Percentiles rank a stretch among this genome's conserved stretches.
phyloP scores from a whole-genome alignment of 1,140 invertebrate genomes.

The Anoplophora glabripennis region DNA sequence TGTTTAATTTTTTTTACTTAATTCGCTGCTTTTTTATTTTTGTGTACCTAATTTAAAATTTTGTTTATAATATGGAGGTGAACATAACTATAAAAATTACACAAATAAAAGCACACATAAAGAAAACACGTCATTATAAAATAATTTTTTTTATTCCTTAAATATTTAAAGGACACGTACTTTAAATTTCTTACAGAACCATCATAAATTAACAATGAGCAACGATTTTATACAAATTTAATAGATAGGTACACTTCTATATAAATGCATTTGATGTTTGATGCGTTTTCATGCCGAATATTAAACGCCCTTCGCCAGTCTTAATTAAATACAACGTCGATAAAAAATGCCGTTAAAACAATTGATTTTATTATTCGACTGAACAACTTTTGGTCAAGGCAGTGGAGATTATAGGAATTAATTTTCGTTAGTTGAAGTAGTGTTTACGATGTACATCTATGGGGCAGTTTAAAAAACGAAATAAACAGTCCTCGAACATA shows the following conservation, averaged over 20 bases:
- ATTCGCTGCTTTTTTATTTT: too few relatives aligned
- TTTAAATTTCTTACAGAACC: too few relatives aligned
- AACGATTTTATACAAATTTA: constrained; percentile 26
- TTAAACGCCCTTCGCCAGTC: constrained; percentile 11
- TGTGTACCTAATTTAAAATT: too few relatives aligned
- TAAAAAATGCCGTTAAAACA: not conserved
- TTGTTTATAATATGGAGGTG: too few relatives aligned
- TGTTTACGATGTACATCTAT: not conserved
- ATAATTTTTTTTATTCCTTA: too few relatives aligned
- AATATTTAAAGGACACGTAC: too few relatives aligned
- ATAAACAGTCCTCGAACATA: constrained; percentile 1
- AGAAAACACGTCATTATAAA: too few relatives aligned
- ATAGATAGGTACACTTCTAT: constrained; percentile 1
- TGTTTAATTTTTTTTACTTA: too few relatives aligned
- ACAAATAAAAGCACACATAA: too few relatives aligned
- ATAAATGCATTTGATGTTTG: constrained; percentile 36
- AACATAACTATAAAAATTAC: too few relatives aligned
- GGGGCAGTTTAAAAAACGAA: constrained; percentile 5
- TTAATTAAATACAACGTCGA: not conserved
- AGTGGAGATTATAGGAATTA: constrained; percentile 24
- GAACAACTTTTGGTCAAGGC: constrained; percentile 24
- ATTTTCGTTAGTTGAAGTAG: constrained; percentile 4
- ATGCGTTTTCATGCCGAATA: constrained; percentile 15
- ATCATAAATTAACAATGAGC: constrained; percentile 26
- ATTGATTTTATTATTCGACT: not conserved